Percentiles rank a stretch among this genome's conserved stretches.
Conservation (phyloP, 2,888 invertebrate genomes). For the Ashinkailepas kermadecensis region DNA sequence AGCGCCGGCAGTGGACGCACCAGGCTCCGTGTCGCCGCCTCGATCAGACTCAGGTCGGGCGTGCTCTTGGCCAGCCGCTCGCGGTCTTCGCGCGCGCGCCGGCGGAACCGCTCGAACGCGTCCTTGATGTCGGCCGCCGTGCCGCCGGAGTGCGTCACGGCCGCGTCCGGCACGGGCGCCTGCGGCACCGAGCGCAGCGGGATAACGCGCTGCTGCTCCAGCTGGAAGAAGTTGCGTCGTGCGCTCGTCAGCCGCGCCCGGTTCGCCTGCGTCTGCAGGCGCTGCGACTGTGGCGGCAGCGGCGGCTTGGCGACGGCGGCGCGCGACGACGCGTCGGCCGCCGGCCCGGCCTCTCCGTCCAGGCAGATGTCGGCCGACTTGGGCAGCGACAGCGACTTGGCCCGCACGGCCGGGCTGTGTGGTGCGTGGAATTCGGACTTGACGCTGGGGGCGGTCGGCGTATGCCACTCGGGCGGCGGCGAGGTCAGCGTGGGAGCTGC, state of each 20-base stretch:
- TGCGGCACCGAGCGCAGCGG: conserved; percentile 23
- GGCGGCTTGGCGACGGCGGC: conserved; percentile 30
- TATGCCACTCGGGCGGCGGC: neutral
- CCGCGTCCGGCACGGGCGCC: conserved; percentile 20
- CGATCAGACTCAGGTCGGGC: conserved; percentile 39
- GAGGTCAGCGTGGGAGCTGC: neutral
- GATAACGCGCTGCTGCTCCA: conserved; percentile 30
- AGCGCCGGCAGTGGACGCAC: neutral
- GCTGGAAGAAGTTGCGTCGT: conserved; percentile 32
- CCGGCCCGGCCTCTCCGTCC: conserved; percentile 28
- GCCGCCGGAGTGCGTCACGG: neutral
- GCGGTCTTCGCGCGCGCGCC: conserved; percentile 33
- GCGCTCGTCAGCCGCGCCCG: conserved; percentile 32
- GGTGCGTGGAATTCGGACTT: neutral
- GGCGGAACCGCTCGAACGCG: conserved; percentile 32
- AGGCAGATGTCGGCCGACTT: conserved; percentile 42
- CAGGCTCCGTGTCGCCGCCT: conserved; percentile 31
- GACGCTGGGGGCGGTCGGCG: neutral
- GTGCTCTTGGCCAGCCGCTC: conserved; percentile 38
- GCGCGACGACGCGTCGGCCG: conserved; percentile 4
- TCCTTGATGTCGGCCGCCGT: conserved; percentile 30
- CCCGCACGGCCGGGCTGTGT: conserved; percentile 9
- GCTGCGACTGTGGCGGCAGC: conserved; percentile 32
- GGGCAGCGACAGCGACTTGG: conserved; percentile 35
- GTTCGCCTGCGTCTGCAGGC: conserved; percentile 36